Percentiles rank a stretch among this genome's conserved stretches.
Evolutionary conservation across 2,113 vertebrate genomes (phyloP).

Genomic region (Meles meles): DNA sequence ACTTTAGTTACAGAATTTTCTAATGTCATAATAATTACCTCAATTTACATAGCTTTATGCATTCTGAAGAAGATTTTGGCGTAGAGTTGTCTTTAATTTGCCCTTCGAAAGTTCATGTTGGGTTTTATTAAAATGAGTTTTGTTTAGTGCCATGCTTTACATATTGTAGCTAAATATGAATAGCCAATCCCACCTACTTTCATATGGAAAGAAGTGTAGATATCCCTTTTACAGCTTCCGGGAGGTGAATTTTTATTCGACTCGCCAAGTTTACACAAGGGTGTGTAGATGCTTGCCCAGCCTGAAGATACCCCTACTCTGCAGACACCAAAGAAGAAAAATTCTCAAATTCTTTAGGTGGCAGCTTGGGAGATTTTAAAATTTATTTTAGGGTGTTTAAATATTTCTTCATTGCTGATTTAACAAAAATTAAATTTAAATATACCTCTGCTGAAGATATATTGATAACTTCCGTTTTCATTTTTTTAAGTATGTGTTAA

Average conservation of each 20-base stretch:
- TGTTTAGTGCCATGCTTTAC: background rate
- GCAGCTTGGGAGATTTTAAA: background rate
- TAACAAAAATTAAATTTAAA: constrained; percentile 24
- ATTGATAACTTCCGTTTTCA: background rate
- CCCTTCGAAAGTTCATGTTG: background rate
- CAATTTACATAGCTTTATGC: background rate
- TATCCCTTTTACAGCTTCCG: background rate
- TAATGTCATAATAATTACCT: background rate
- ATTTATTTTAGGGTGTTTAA: constrained; percentile 24
- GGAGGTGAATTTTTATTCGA: background rate
- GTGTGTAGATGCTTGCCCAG: background rate
- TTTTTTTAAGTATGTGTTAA: constrained; percentile 49
- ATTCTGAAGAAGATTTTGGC: background rate
- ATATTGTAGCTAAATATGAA: background rate
- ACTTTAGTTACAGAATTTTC: background rate
- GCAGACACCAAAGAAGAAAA: background rate
- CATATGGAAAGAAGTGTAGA: background rate
- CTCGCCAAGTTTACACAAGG: background rate
- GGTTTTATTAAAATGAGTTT: background rate
- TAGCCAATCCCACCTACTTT: background rate
- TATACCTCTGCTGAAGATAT: background rate
- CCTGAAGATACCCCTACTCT: background rate
- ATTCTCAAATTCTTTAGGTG: background rate
- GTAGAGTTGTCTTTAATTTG: background rate
- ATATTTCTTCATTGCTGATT: background rate